Evolutionary conservation across 92 coral and sea anemone species (phyloP), one percentile per base, ranked within the genome.

Genomic region (Parazoanthus swiftii): DNA sequence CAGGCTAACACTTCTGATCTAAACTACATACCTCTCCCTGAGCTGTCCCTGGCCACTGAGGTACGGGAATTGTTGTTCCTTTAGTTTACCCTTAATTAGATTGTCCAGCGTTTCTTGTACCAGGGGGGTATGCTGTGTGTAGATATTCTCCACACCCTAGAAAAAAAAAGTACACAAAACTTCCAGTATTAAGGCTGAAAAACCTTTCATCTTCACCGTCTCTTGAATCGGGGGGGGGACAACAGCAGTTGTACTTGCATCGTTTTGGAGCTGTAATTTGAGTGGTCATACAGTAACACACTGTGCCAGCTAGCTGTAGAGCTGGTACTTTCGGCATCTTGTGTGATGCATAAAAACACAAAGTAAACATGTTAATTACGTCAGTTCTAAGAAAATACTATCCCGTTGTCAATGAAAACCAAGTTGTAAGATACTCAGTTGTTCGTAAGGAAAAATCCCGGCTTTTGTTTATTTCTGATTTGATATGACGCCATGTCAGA

Each of bases 71-170:
- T 90, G 94, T 9, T 92, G 89, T 6, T 97, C 99, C 84, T 89
- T 97, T 35, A 97, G 86, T 83, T 95, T 97, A n/a, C 98, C 99
- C 90, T 97, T 97, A 84, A 91, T 92, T 71, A 97, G 89, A 84
- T 92, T 95, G 75, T 97, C 99, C 29, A 97, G 85, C 58, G 94
- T 97, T 58, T 97, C 99, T 63, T 97, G 91, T 6, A 97, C 76
- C 78, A 97, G 86, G 44, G 99, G 95, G 21, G 95, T 92, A 83
- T 97, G 99, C 72, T 97, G 99, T 0, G 99, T 97, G 88, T 97
- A 97, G 70, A 97, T 97, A 77, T 97, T 97, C 83, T 97, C 99
- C 11, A 97, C 99, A 88, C 99, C 99, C 99, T 97, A 23, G 5
- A n/a, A 56, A 20, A 68, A 63, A 23, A 63, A 63, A 20, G 25